Evolutionary conservation across 2,797 vertebrate genomes (phyloP).

Genomic region (Aeoliscus strigatus): DNA sequence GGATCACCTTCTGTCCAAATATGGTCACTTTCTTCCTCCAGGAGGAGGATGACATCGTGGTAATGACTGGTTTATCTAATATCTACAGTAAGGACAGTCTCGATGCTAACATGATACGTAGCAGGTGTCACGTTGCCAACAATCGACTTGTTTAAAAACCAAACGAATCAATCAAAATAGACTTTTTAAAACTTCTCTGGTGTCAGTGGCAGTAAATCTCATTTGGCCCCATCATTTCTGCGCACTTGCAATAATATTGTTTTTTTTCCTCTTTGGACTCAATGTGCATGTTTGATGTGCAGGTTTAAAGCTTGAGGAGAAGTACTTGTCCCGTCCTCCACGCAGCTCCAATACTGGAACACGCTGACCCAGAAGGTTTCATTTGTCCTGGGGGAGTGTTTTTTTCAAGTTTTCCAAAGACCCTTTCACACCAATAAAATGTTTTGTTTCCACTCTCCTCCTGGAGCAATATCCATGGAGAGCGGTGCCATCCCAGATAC

Average conservation of each 20-base stretch:
- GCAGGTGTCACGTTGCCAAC: no score
- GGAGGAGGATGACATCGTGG: no score
- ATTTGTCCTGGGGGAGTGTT: slow-evolving; percentile 45
- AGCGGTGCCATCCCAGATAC: slow-evolving; percentile 21
- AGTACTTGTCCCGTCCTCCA: slow-evolving; percentile 40
- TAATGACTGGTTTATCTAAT: no score
- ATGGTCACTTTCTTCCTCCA: no score
- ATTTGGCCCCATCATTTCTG: slow-evolving; percentile 30
- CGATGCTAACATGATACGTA: no score
- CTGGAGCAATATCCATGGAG: slow-evolving; percentile 26
- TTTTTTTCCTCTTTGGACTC: slow-evolving; percentile 40
- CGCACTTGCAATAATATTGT: slow-evolving; percentile 44
- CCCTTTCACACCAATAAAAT: slow-evolving; percentile 58
- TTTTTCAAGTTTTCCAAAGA: slow-evolving; percentile 48
- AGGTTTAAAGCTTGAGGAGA: slow-evolving; percentile 37
- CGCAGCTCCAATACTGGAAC: slow-evolving; percentile 30
- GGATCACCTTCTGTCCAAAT: no score
- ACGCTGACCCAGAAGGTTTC: slow-evolving; percentile 54
- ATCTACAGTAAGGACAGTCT: no score
- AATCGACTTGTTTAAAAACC: no score
- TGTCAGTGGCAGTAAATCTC: slow-evolving; percentile 14
- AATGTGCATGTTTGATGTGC: slow-evolving; percentile 47
- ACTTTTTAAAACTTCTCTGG: background rate
- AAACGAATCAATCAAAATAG: no score
- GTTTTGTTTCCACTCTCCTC: slow-evolving; percentile 36